Evolutionary conservation across 2,888 invertebrate genomes (phyloP), one percentile per base, ranked within the genome.

Genomic region (Poecilus cupreus): DNA sequence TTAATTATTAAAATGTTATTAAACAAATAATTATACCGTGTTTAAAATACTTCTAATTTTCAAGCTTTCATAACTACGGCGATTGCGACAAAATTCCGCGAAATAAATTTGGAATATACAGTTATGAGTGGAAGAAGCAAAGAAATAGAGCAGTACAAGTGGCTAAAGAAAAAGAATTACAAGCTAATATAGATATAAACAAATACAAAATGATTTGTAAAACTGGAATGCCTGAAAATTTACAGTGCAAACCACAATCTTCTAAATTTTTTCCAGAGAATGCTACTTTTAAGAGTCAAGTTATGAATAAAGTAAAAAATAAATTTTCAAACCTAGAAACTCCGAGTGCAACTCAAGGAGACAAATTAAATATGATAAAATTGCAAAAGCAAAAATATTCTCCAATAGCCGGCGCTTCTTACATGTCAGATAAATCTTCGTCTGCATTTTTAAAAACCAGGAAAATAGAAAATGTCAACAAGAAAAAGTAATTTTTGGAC

Each of bases 61-160:
- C 37, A 64, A 89, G 89, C 83, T 68, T 88, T 22, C 86, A 88
- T 60, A 87, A 89, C 84, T 89, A 87, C 83, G 90, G 90, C 0
- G 88, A 90, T 43, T 86, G 86, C 0, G 88, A 90, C 74, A 87
- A 87, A 82, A 88, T 91, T 49, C 88, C 90, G 0, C 87, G 87
- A 37, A 90, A 91, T 83, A 89, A 88, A 83, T 88, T 88, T 80
- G 91, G 91, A 11, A 89, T 91, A 64, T 91, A 91, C 84, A 89
- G 89, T 82, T 87, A 86, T 81, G 82, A 85, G 54, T 89, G 89
- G 89, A 88, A 87, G 39, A 81, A 83, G 3, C 84, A 85, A 77
- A 37, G 16, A 10, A 13, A 4, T 2, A 32, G 64, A 39, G 57
- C 32, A n/a, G 26, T 32, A 37, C 51, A 54, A 43, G 13, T 80